phyloP scores from a whole-genome alignment of 1,140 invertebrate genomes.

The Luehdorfia chinensis region DNA sequence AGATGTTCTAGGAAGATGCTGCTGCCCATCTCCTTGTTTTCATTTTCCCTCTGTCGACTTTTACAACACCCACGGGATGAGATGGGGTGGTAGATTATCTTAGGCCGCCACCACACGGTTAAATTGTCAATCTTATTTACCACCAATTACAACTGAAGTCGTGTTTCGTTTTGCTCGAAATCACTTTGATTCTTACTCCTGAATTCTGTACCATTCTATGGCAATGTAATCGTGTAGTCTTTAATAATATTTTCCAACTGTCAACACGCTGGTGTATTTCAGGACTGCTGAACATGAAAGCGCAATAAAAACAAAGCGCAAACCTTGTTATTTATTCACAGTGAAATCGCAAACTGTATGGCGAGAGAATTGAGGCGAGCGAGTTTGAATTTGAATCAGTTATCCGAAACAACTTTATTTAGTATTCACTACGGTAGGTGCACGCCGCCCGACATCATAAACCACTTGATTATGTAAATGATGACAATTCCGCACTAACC shows the following conservation, averaged over 20 bases:
- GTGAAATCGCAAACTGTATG: slow-evolving; percentile 4
- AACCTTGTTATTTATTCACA: slow-evolving; percentile 6
- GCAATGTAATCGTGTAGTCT: slow-evolving; percentile 9
- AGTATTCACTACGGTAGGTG: no score
- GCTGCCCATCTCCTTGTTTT: no score
- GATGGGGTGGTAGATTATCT: no score
- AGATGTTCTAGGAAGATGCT: no score
- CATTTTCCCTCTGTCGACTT: no score
- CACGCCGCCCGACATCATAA: not conserved
- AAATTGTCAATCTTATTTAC: no score
- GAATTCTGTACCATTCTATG: not conserved
- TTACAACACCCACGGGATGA: no score
- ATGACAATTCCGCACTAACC: not conserved
- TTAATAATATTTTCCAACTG: slow-evolving; percentile 2
- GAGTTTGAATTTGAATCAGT: not conserved
- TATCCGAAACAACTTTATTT: not conserved
- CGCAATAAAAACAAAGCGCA: slow-evolving; percentile 6
- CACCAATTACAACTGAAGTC: no score
- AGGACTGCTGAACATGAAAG: slow-evolving; percentile 3
- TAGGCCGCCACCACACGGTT: no score
- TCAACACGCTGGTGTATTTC: not conserved
- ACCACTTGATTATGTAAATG: slow-evolving; percentile 4
- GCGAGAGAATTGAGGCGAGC: not conserved
- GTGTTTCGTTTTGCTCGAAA: no score
- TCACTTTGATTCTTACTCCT: not conserved